phyloP scores from a whole-genome alignment of 1,140 invertebrate genomes.

The Piezodorus guildinii region DNA sequence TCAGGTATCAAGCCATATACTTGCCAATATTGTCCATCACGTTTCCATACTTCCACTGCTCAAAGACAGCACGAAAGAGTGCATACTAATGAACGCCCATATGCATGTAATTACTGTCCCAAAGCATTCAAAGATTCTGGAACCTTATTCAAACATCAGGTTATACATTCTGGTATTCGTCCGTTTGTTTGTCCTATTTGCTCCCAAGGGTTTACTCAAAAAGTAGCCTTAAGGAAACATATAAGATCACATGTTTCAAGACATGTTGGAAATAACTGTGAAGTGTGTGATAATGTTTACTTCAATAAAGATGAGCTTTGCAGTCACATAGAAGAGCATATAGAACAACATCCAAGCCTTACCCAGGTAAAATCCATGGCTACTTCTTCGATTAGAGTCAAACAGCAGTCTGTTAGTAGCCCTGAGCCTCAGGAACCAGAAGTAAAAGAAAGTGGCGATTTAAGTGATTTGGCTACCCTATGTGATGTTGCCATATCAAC shows the following conservation, averaged over 20 bases:
- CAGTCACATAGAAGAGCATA: conserved; percentile 25
- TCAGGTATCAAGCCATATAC: conserved; percentile 27
- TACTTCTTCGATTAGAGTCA: conserved; percentile 21
- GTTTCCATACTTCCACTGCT: conserved; percentile 26
- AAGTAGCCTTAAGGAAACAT: conserved; percentile 31
- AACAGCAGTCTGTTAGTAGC: neutral
- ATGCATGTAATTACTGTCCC: conserved; percentile 51
- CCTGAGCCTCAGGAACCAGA: conserved; percentile 17
- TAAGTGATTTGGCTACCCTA: conserved; percentile 27
- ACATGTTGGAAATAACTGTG: conserved; percentile 21
- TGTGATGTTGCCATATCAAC: conserved; percentile 28
- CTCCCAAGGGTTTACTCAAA: conserved; percentile 29
- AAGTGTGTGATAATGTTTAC: conserved; percentile 23
- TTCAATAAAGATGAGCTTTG: conserved; percentile 24
- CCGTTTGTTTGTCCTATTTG: conserved; percentile 33
- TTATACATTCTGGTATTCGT: conserved; percentile 32
- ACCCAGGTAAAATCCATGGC: conserved; percentile 22
- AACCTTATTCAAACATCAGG: conserved; percentile 43
- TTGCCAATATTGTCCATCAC: conserved; percentile 31
- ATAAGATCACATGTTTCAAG: conserved; percentile 34
- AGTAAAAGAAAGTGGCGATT: conserved; percentile 18
- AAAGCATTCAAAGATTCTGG: conserved; percentile 50
- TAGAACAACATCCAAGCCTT: conserved; percentile 23
- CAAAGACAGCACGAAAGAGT: conserved; percentile 57
- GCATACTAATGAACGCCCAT: conserved; percentile 56